Evolutionary conservation across 2,888 invertebrate genomes (phyloP), one percentile per base, ranked within the genome.

Genomic region (Ryuthela nishihirai): DNA sequence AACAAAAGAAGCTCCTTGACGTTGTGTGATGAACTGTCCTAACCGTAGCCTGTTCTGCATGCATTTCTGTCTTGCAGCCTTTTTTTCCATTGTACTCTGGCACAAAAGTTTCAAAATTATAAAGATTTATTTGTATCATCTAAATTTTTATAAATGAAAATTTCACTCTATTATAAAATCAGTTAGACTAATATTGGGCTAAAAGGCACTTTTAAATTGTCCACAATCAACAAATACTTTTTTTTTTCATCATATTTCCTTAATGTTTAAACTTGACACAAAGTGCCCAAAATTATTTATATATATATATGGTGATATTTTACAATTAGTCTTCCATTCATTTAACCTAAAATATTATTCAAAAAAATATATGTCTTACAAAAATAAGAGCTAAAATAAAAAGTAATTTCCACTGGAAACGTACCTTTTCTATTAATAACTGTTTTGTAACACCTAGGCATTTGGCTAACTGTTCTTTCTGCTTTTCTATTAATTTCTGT

Each of bases 1-100:
- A 78, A 98, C 98, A 83, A 99, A 99, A 72, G 95, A 93, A 70
- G 98, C 98, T 59, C 98, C 99, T 71, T 97, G 97, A 74, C 99
- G 83, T 76, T 98, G 97, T 73, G 98, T 98, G 68, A 97, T 94
- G 78, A 98, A 99, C 81, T 98, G 98, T 26, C 99, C 99, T 70
- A 99, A 82, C 78, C 98, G 84, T 73, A 98, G 81, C 76, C 97
- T 84, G 79, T 99, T 98, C 78, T 98, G 97, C 93, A 97, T 97
- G 79, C 97, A 97, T 75, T 91, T 88, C 75, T 95, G 94, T 69
- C 97, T 82, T 68, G 94, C 93, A 77, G 93, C 92, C 75, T 95
- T 94, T 80, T 95, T 92, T 78, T 95, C 95, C 76, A 97, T 93
- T 77, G 92, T 91, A 78, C 94, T 95, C 81, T 77, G 42, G 9